Evolutionary conservation across 2,888 invertebrate genomes (phyloP), one percentile per base, ranked within the genome.

Genomic region (Chrysina gloriosa): DNA sequence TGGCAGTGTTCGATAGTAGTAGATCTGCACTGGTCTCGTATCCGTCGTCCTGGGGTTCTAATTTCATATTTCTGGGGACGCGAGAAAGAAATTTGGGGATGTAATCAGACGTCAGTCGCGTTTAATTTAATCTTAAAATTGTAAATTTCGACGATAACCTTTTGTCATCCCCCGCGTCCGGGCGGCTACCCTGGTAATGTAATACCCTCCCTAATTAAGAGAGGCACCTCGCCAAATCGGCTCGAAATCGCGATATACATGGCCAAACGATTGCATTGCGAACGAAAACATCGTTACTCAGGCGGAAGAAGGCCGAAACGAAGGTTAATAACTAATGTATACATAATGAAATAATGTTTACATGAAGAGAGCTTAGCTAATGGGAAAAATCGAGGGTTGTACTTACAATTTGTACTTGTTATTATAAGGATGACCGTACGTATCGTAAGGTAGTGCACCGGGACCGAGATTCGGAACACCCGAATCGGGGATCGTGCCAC

Each of bases 1-100:
- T 80, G 77, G 80, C 79, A 77, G 78, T 79, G 77, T 81, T 82
- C 48, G 79, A 76, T 72, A 86, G 82, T 80, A 86, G 83, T 80
- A 86, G 84, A 80, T 87, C 87, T 73, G 86, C 92, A 84, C 93
- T 92, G 76, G 94, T 94, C 86, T 94, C 94, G 86, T 95, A 95
- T 74, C 94, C 94, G 86, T 95, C 94, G 86, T 95, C 94, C 80
- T 92, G 91, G 78, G 89, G 90, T 85, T 94, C 94, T 79, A 82
- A 75, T 79, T 83, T 83, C 83, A 84, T 84, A 73, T 83, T 84
- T 72, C 84, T 84, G 72, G n/a, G n/a, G n/a, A n/a, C n/a, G n/a
- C n/a, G n/a, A n/a, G n/a, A n/a, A n/a, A n/a, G n/a, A n/a, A n/a
- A n/a, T n/a, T n/a, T n/a, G n/a, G n/a, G n/a, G n/a, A n/a, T n/a